Evolutionary conservation across 2,797 vertebrate species (phyloP).

Genomic region (Nyctibius grandis): DNA sequence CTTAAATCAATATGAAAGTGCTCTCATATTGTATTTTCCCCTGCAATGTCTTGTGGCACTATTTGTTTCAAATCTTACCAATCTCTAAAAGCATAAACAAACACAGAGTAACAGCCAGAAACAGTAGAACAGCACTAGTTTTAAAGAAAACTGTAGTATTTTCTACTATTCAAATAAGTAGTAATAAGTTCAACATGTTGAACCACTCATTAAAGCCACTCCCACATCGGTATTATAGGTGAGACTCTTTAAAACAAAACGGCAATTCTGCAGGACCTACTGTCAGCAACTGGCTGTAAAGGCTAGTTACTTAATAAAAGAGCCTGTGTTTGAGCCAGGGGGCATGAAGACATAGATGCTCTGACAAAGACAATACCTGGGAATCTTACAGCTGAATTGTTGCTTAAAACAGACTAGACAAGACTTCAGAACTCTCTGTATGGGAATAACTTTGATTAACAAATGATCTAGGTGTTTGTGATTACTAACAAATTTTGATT

Average conservation of each 20-base stretch:
- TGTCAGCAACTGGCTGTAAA: not conserved
- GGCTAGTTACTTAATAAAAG: not conserved
- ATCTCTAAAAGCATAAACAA: not conserved
- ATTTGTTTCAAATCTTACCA: not conserved
- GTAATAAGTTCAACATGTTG: too few relatives aligned
- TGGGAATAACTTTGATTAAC: not conserved
- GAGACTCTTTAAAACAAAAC: not conserved
- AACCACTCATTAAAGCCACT: not conserved
- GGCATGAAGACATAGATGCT: not conserved
- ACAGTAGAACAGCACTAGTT: not conserved
- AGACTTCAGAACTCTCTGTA: conserved; percentile 17
- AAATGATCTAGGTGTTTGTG: not conserved
- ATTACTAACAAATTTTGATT: not conserved
- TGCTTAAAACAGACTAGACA: conserved; percentile 31
- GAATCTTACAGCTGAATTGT: not conserved
- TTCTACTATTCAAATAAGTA: not conserved
- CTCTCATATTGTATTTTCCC: not conserved
- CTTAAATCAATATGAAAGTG: not conserved
- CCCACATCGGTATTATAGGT: not conserved
- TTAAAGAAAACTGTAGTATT: not conserved
- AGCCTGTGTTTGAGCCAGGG: not conserved
- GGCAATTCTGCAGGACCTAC: not conserved
- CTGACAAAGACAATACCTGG: not conserved
- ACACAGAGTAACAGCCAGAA: not conserved
- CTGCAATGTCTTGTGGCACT: not conserved